Conservation (phyloP, 2,888 invertebrate species). For the Diplazon laetatorius region DNA sequence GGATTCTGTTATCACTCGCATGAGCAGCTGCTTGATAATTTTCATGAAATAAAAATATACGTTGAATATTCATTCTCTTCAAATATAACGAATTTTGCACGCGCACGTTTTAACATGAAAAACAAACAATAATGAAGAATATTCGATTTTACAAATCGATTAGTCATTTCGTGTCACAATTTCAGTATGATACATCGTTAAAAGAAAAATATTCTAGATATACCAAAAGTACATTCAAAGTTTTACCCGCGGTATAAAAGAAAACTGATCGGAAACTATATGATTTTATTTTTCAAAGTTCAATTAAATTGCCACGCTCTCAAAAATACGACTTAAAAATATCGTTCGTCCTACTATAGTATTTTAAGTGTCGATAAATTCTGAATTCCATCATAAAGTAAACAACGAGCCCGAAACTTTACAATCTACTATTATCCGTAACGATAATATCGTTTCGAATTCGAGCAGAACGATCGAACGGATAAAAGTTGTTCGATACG, state of each 20-base stretch:
- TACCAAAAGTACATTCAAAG: too few species aligned
- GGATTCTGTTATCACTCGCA: conserved; percentile 4
- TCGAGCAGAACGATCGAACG: conserved; percentile 8
- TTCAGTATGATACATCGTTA: too few species aligned
- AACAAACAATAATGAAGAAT: too few species aligned
- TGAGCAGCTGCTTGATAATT: background rate
- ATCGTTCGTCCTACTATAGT: background rate
- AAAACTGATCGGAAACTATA: too few species aligned
- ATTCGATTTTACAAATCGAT: too few species aligned
- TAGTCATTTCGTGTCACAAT: too few species aligned
- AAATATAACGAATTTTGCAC: too few species aligned
- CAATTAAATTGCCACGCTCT: background rate
- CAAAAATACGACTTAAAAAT: background rate
- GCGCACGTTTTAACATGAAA: too few species aligned
- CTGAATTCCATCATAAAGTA: background rate
- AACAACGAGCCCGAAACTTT: conserved; percentile 8
- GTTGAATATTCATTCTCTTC: too few species aligned
- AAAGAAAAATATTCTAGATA: too few species aligned
- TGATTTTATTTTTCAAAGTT: background rate
- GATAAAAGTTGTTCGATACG: conserved; percentile 14
- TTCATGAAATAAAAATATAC: too few species aligned
- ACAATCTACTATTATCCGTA: conserved; percentile 4
- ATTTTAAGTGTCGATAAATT: background rate
- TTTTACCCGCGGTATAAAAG: too few species aligned
- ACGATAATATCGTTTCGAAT: conserved; percentile 27